Evolutionary conservation across 2,888 invertebrate genomes (phyloP).

Genomic region (Scelioninae gen. 1): DNA sequence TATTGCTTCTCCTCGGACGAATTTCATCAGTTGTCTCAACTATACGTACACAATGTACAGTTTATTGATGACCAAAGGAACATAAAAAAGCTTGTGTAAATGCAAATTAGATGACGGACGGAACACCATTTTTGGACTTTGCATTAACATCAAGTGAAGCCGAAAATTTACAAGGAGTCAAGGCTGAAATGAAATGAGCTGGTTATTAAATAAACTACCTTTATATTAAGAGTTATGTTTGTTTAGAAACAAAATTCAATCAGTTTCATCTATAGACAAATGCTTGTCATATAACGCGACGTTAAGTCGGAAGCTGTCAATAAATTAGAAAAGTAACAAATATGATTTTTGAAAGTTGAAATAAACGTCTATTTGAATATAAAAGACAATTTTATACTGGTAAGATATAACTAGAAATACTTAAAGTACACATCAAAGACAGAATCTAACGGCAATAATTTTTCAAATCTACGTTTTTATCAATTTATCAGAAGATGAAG

Average conservation of each 20-base stretch:
- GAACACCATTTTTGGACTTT: conserved; percentile 22
- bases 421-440: too few species aligned
- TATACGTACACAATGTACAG: conserved; percentile 41
- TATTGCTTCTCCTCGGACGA: conserved; percentile 42
- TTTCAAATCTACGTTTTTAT: too few species aligned
- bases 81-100: conserved; percentile 32
- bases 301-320: too few species aligned
- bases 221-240: not conserved
- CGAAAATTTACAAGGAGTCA: conserved; percentile 14
- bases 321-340: too few species aligned
- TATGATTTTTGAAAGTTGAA: too few species aligned
- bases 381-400: too few species aligned
- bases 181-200: conserved; percentile 1
- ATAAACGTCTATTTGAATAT: too few species aligned
- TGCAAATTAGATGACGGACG: conserved; percentile 43
- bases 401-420: too few species aligned
- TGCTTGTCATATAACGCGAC: too few species aligned
- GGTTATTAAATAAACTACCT: conserved; percentile 3
- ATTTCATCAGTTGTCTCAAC: conserved; percentile 63
- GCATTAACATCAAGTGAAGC: conserved; percentile 17
- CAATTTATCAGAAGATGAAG: conserved; percentile 17
- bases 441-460: too few species aligned
- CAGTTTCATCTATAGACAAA: too few species aligned
- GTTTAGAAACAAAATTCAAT: not conserved
- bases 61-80: conserved; percentile 34